These are phyloP conservation scores for Pachyseris speciosa DNA, from an alignment of 64 coral and sea anemone genomes.

Conservation along the genomic window DNA sequence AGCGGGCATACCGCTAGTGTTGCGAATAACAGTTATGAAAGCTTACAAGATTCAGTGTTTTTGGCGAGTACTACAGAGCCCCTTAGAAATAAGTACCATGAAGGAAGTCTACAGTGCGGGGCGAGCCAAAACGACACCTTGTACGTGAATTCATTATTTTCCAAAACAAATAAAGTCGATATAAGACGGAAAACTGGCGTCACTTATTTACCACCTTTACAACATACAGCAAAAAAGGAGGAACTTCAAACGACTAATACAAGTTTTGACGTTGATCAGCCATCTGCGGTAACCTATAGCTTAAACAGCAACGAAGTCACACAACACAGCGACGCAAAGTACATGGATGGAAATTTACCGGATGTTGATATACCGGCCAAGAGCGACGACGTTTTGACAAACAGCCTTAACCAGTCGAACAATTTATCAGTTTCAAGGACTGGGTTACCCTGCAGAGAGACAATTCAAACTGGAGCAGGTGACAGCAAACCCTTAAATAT, in stretches of 20 bases:
- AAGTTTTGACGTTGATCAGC: neutral
- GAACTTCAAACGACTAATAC: neutral
- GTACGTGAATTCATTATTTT: neutral
- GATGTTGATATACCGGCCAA: neutral
- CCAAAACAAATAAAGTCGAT: neutral
- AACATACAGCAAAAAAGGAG: neutral
- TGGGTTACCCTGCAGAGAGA: neutral
- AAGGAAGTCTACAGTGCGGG: neutral
- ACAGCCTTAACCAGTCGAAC: neutral
- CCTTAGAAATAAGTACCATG: neutral
- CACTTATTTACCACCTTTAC: neutral
- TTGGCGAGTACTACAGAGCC: neutral
- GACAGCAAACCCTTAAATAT: neutral
- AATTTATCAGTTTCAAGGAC: neutral
- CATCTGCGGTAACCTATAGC: neutral
- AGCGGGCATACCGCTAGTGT: neutral
- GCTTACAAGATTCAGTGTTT: constrained; percentile 1
- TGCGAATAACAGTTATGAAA: constrained; percentile 8
- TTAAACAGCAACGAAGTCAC: neutral
- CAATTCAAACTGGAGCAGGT: neutral
- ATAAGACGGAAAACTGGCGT: neutral
- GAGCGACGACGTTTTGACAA: neutral
- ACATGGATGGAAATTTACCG: neutral
- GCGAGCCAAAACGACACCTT: neutral
- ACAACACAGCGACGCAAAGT: neutral